A percentile compares a stretch with the other conserved stretches of the same genome.
Conservation (phyloP, 2,797 vertebrate genomes). For the Loris lydekkerianus region DNA sequence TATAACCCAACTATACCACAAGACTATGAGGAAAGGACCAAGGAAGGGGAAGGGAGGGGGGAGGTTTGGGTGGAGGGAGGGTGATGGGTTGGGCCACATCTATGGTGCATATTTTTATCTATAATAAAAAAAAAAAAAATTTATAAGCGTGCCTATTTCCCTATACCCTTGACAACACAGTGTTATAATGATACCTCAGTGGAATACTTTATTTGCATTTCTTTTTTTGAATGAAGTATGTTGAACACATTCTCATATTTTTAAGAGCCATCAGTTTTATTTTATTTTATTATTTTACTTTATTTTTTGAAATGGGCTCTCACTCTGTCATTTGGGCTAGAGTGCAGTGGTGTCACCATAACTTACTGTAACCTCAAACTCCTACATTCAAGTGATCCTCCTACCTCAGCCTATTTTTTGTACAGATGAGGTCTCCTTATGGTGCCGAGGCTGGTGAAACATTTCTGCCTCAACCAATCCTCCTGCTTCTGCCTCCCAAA, state of each 20-base stretch:
- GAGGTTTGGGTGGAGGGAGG: too few species aligned
- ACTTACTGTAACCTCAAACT: neutral
- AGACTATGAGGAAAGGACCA: too few species aligned
- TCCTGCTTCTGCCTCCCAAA: neutral
- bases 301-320: neutral
- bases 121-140: neutral
- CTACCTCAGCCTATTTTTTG: neutral
- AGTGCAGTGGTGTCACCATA: neutral
- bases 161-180: neutral
- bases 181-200: neutral
- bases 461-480: neutral
- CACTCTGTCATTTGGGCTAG: neutral
- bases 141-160: neutral
- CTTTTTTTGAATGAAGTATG: conserved; percentile 1
- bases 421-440: neutral
- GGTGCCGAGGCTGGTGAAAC: neutral
- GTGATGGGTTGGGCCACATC: too few species aligned
- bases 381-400: neutral
- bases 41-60: too few species aligned
- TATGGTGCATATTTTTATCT: too few species aligned
- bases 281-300: neutral
- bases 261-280: neutral
- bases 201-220: neutral
- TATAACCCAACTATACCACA: too few species aligned
- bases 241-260: neutral